phyloP scores from a whole-genome alignment of 2,888 invertebrate species.

The Drosophila tanythrix region DNA sequence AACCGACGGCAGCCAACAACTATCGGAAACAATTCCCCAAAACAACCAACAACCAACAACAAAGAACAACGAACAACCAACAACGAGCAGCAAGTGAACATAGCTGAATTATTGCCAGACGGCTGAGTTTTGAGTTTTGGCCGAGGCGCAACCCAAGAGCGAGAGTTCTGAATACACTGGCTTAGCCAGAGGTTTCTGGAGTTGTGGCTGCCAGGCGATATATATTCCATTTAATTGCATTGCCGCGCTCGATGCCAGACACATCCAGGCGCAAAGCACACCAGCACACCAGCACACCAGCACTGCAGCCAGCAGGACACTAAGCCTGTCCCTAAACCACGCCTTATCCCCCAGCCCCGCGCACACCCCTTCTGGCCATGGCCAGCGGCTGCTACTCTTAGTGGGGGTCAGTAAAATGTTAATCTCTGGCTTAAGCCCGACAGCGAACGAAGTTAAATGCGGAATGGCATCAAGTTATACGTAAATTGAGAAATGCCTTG shows the following conservation, averaged over 20 bases:
- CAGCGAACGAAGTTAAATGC: constrained; percentile 49
- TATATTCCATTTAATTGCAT: constrained; percentile 81
- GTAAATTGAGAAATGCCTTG: constrained; percentile 42
- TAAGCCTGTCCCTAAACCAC: constrained; percentile 47
- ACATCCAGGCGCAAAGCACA: constrained; percentile 18
- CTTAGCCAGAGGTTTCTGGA: neutral
- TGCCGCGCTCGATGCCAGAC: constrained; percentile 57
- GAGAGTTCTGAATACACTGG: constrained; percentile 12
- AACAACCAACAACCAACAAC: constrained; percentile 17
- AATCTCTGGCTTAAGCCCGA: constrained; percentile 59
- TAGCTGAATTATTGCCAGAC: constrained; percentile 71
- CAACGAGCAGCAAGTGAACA: constrained; percentile 39
- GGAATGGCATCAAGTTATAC: constrained; percentile 29
- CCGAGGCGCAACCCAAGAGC: constrained; percentile 10
- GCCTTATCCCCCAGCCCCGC: neutral
- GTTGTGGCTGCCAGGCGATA: constrained; percentile 55
- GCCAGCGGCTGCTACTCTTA: constrained; percentile 16
- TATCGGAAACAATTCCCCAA: constrained; percentile 24
- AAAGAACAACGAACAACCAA: constrained; percentile 11
- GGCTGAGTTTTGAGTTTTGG: constrained; percentile 71
- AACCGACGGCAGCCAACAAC: constrained; percentile 25
- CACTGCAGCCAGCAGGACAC: constrained; percentile 50
- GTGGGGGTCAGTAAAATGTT: constrained; percentile 52
- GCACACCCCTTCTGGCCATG: neutral
- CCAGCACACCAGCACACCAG: constrained; percentile 11